These are phyloP conservation scores for Trichosurus vulpecula DNA, from an alignment of 2,797 vertebrate genomes.

Conservation along the genomic window DNA sequence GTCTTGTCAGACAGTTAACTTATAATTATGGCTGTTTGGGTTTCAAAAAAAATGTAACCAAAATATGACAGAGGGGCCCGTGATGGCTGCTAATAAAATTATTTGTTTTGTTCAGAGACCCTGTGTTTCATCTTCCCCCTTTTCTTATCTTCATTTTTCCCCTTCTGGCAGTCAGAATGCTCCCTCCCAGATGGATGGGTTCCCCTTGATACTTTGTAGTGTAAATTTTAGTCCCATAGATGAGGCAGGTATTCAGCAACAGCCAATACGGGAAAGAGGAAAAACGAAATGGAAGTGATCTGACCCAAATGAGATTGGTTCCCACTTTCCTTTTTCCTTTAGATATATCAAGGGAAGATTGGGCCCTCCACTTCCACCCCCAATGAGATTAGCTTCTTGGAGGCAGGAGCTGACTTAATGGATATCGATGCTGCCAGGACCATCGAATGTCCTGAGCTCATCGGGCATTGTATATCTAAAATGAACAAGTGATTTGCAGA, in stretches of 20 bases:
- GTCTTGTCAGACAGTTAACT: conserved; percentile 82
- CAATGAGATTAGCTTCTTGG: neutral
- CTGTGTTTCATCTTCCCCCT: neutral
- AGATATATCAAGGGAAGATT: conserved; percentile 22
- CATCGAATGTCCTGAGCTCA: neutral
- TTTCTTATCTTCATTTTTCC: rapidly evolving
- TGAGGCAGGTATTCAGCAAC: neutral
- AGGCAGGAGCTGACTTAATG: neutral
- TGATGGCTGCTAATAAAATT: conserved; percentile 33
- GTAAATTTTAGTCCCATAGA: neutral
- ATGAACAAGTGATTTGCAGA: neutral
- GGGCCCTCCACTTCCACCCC: neutral
- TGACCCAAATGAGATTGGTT: neutral
- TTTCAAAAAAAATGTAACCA: conserved; percentile 64
- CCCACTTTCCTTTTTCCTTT: conserved; percentile 26
- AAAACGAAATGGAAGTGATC: neutral
- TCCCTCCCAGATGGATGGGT: neutral
- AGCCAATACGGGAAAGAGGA: neutral
- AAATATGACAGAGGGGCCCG: conserved; percentile 62
- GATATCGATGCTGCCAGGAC: rapidly evolving
- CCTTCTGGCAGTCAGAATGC: neutral
- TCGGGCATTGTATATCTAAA: no score
- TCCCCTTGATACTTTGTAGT: neutral
- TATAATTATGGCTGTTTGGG: conserved; percentile 77
- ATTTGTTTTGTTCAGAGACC: conserved; percentile 48